phyloP scores from a whole-genome alignment of 1,140 invertebrate species.

The Anastrepha ludens region DNA sequence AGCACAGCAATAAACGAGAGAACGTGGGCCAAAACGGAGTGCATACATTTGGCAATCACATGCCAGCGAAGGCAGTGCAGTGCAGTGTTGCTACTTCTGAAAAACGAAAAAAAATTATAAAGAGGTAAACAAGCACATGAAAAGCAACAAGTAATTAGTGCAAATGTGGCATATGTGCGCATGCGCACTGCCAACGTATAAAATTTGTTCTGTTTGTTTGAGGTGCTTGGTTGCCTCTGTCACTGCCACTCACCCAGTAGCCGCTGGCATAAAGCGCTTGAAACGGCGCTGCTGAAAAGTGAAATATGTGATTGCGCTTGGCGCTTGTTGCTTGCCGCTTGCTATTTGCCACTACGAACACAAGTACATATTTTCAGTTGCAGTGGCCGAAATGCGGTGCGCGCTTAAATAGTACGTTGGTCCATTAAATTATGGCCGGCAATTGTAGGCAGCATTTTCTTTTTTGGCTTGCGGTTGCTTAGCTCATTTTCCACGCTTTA shows the following conservation, averaged over 20 bases:
- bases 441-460: background rate
- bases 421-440: constrained; percentile 15
- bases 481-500: background rate
- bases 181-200: background rate
- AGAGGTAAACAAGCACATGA: background rate
- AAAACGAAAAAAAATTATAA: background rate
- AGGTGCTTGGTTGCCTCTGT: background rate
- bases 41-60: constrained; percentile 34
- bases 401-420: constrained; percentile 23
- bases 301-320: constrained; percentile 26
- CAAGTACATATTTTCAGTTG: background rate
- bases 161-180: constrained; percentile 20
- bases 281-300: background rate
- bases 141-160: constrained; percentile 47
- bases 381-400: background rate
- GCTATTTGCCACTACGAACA: background rate
- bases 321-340: constrained; percentile 5
- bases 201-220: background rate
- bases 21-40: background rate
- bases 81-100: background rate
- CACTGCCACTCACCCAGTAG: constrained; percentile 29
- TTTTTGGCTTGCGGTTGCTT: background rate
- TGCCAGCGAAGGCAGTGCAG: constrained; percentile 5
- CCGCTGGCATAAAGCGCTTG: background rate
- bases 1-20: background rate